A percentile compares a stretch with the other conserved stretches of the same genome.
Conservation (phyloP, 2,888 invertebrate species). For the Amphipyra tragopoginis region DNA sequence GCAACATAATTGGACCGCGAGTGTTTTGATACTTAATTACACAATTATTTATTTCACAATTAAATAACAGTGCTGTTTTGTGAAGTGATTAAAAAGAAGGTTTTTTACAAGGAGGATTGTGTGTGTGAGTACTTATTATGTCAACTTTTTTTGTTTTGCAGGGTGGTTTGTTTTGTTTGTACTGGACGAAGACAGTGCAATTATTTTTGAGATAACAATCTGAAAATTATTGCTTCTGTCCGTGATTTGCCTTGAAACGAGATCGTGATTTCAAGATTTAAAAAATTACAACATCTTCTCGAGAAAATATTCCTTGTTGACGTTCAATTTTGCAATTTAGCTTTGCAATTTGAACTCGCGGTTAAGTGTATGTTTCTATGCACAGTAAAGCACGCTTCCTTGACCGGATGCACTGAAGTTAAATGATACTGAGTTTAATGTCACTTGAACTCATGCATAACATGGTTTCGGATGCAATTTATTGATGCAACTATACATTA, state of each 20-base stretch:
- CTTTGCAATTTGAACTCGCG: conserved; percentile 10
- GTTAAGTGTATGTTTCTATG: conserved; percentile 45
- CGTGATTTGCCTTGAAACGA: conserved; percentile 48
- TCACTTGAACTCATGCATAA: conserved; percentile 37
- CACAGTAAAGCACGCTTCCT: conserved; percentile 51
- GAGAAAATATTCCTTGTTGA: conserved; percentile 15
- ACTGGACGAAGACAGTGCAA: conserved; percentile 24
- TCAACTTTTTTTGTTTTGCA: conserved; percentile 23
- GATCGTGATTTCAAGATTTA: conserved; percentile 45
- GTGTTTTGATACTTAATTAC: conserved; percentile 43
- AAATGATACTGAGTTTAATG: conserved; percentile 30
- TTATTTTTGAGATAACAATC: conserved; percentile 43
- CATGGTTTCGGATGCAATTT: conserved; percentile 19
- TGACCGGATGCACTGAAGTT: conserved; percentile 31
- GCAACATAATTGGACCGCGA: conserved; percentile 35
- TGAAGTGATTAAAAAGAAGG: conserved; percentile 61
- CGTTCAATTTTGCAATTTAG: conserved; percentile 25
- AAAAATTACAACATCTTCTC: conserved; percentile 34
- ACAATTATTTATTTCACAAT: conserved; percentile 37
- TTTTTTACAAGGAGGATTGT: conserved; percentile 50
- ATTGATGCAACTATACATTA: conserved; percentile 22
- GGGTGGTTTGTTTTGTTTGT: conserved; percentile 35
- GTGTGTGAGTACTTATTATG: conserved; percentile 64
- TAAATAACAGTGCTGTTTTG: conserved; percentile 58
- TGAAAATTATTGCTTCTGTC: conserved; percentile 31